A percentile compares a stretch with the other conserved stretches of the same genome.
Evolutionary conservation across 2,888 invertebrate species (phyloP).

Genomic region (Tolmerus cingulatus): DNA sequence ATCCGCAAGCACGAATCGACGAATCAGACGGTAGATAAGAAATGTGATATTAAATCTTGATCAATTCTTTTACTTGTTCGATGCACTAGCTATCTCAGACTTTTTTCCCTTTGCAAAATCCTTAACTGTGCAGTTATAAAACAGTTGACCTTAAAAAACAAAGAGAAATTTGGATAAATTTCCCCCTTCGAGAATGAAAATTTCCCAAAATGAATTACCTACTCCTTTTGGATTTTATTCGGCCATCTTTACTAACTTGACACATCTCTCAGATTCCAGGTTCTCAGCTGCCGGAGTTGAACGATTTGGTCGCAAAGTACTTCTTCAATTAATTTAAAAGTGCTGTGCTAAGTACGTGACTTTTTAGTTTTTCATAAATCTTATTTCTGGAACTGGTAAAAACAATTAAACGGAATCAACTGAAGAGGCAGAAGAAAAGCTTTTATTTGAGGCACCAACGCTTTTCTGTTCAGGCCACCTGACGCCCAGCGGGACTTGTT

Average conservation of each 20-base stretch:
- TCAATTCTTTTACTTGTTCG: background rate
- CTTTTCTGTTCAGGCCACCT: background rate
- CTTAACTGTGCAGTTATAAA: background rate
- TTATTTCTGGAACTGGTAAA: background rate
- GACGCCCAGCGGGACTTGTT: background rate
- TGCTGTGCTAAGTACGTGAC: background rate
- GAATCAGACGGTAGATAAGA: no score
- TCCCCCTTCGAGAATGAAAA: background rate
- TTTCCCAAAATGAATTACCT: background rate
- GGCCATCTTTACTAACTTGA: background rate
- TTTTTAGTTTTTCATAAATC: background rate
- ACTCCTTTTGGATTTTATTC: background rate
- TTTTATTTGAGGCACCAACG: background rate
- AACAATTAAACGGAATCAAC: background rate
- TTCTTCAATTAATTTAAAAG: background rate
- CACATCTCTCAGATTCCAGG: background rate
- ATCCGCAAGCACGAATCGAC: background rate
- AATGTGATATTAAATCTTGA: background rate
- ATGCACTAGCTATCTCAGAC: no score
- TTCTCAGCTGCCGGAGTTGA: background rate
- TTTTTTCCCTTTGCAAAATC: background rate
- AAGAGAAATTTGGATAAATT: background rate
- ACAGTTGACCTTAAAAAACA: background rate
- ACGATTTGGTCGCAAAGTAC: background rate
- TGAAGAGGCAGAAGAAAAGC: background rate